phyloP scores from a whole-genome alignment of 2,113 vertebrate species.

The Rynchops niger region DNA sequence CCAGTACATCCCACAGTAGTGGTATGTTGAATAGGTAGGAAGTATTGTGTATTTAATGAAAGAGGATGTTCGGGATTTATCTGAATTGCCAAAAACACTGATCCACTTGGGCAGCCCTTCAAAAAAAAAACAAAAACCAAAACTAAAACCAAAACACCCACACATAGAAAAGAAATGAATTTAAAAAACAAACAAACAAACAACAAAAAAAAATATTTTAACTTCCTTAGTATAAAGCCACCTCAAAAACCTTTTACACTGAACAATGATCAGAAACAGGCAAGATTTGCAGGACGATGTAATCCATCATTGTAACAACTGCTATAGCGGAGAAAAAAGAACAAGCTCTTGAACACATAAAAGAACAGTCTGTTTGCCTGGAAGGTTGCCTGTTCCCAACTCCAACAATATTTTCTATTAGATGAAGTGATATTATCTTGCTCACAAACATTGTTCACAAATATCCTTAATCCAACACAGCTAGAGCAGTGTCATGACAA shows the following conservation, averaged over 20 bases:
- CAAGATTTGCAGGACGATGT: neutral
- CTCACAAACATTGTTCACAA: neutral
- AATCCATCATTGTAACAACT: neutral
- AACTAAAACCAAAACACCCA: neutral
- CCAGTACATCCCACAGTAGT: neutral
- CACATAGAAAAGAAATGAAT: neutral
- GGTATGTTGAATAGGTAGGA: neutral
- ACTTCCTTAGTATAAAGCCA: neutral
- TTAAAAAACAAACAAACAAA: neutral
- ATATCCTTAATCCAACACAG: neutral
- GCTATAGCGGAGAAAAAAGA: neutral
- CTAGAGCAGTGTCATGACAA: neutral
- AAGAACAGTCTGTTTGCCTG: neutral
- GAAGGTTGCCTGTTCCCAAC: neutral
- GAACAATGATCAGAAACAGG: neutral
- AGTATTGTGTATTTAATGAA: neutral
- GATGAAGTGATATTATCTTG: neutral
- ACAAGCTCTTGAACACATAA: neutral
- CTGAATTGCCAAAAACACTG: neutral
- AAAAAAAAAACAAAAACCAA: neutral
- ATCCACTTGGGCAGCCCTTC: neutral
- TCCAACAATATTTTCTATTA: neutral
- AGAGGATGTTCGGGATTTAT: neutral
- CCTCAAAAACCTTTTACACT: neutral
- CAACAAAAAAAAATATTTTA: neutral